Evolutionary conservation across 92 coral and sea anemone genomes (phyloP), one percentile per base, ranked within the genome.

Genomic region (Chrysogorgia sp.): DNA sequence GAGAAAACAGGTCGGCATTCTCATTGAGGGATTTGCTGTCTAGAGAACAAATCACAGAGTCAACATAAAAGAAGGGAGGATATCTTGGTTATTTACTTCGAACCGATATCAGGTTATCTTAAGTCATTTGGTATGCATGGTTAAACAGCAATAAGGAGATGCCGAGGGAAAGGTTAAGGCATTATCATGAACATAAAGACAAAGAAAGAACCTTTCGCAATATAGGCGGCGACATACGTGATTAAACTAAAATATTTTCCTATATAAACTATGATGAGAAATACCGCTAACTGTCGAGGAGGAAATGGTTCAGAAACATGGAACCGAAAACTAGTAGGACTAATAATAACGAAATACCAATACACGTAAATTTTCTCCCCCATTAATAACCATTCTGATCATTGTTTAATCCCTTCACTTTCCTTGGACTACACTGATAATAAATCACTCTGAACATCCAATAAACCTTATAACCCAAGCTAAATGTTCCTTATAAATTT

Each of bases 81-180:
- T n/a, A n/a, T n/a, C n/a, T n/a, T n/a, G n/a, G n/a, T n/a, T n/a
- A n/a, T n/a, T n/a, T n/a, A n/a, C n/a, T n/a, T n/a, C n/a, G n/a
- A n/a, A n/a, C n/a, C n/a, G n/a, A n/a, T n/a, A n/a, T n/a, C n/a
- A n/a, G n/a, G n/a, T n/a, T n/a, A n/a, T n/a, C n/a, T 68, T 68
- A 68, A 47, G 58, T 49, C 59, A 69, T 69, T 69, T 45, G 55
- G 76, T 41, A 69, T 69, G 76, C 76, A 69, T 69, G 76, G 22
- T 69, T 69, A 26, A 34, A n/a, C 23, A 45, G 20, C 19, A 12
- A 69, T 60, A 69, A 69, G 45, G n/a, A 49, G 31, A 30, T 45
- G 45, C 76, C 59, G 32, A 69, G 60, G 76, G 48, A 25, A 33
- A 34, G 12, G 60, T 60, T 28, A 69, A 12, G 50, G 40, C 23